A percentile compares a stretch with the other conserved stretches of the same genome.
These are phyloP conservation scores for Atherix ibis DNA, from an alignment of 2,888 invertebrate species.

Conservation along the genomic window DNA sequence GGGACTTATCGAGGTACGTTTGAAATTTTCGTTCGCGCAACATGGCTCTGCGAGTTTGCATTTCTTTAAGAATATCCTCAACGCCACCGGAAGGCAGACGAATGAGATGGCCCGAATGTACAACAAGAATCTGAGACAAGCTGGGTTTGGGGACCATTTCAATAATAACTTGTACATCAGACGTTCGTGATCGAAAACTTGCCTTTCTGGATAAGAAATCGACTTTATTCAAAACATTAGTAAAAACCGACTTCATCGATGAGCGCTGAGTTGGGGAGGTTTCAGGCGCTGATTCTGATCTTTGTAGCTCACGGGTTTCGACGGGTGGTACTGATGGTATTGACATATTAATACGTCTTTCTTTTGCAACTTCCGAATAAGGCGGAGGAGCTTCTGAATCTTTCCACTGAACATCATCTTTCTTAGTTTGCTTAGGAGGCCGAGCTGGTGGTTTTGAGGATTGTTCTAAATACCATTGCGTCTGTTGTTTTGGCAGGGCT, in stretches of 20 bases:
- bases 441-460: neutral
- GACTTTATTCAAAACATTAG: slow-evolving; percentile 26
- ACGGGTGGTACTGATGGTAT: neutral
- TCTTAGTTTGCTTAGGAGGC: neutral
- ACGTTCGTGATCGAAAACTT: slow-evolving; percentile 21
- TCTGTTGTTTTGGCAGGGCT: slow-evolving; percentile 9
- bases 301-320: no score
- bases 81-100: slow-evolving; percentile 40
- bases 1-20: slow-evolving; percentile 53
- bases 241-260: slow-evolving; percentile 18
- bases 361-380: slow-evolving; percentile 28
- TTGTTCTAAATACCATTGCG: slow-evolving; percentile 26
- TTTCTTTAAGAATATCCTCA: slow-evolving; percentile 59
- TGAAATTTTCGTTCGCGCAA: slow-evolving; percentile 54
- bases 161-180: slow-evolving; percentile 24
- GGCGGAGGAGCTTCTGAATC: slow-evolving; percentile 26
- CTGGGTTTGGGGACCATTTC: slow-evolving; percentile 30
- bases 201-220: slow-evolving; percentile 25
- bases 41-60: slow-evolving; percentile 55
- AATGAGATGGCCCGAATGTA: slow-evolving; percentile 29
- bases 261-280: slow-evolving; percentile 4
- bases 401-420: slow-evolving; percentile 5
- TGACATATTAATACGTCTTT: no score
- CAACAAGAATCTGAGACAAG: slow-evolving; percentile 25
- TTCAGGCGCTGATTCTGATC: slow-evolving; percentile 1